Base-by-base conservation (phyloP, 2,888 invertebrate genomes). In the Diabrotica balteata region DNA sequence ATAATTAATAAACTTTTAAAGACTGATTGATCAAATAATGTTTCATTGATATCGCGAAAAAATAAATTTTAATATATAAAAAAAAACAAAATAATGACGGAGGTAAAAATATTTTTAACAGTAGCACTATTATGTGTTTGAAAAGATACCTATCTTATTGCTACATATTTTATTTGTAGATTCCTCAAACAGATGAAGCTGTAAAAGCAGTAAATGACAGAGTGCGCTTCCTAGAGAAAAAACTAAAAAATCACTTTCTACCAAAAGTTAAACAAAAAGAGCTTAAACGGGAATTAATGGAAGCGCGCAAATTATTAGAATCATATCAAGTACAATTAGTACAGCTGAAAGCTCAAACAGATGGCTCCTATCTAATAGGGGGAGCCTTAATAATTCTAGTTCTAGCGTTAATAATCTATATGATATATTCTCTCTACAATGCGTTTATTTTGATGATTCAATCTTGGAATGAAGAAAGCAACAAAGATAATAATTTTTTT, bases 251-350 rank as follows among this genome's bases (percentile, higher is more conserved):
- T 22, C 74, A 76, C 52, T 69, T 72, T 44, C 63, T 81, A 22
- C 74, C 80, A 8, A 70, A 71, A 59, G 71, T 73, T 43, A 75
- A 76, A 62, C 76, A 79, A 70, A 76, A 78, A 60, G 67, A 71
- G 7, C 67, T 83, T 11, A 73, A 76, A 70, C 73, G 69, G 50
- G 84, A 84, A 71, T 67, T 84, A 52, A 58, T 69, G 8, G 83
- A 84, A 77, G 77, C 81, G 8, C 74, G 78, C 60, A 83, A 83
- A 75, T 71, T 82, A 51, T 73, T 84, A 50, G 68, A 71, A 11
- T 79, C 79, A 11, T 80, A 83, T 61, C 78, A 82, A 67, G 72
- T 79, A 47, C 80, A 80, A 58, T 72, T 84, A 57, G 77, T 78
- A 17, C 78, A 77, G 62, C 72, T 84, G 55, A 77, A 80, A 66